A percentile compares a stretch with the other conserved stretches of the same genome.
phyloP scores from a whole-genome alignment of 2,888 invertebrate genomes.

The Seira ritae region DNA sequence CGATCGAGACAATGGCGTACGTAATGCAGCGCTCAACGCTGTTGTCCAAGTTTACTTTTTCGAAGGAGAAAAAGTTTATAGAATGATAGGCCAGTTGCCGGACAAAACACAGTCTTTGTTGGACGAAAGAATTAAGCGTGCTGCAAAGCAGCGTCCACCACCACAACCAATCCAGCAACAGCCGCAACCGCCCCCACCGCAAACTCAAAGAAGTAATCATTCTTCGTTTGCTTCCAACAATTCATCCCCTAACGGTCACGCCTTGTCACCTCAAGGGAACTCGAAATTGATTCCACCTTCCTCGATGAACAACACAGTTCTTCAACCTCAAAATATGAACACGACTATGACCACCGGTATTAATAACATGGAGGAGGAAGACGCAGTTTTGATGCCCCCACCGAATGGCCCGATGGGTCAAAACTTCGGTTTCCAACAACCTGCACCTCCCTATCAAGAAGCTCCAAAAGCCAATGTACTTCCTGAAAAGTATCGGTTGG shows the following conservation, averaged over 20 bases:
- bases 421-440: constrained; percentile 26
- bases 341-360: constrained; percentile 22
- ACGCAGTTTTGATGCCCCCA: constrained; percentile 38
- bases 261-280: constrained; percentile 44
- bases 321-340: constrained; percentile 58
- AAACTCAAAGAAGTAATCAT: constrained; percentile 59
- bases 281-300: constrained; percentile 46
- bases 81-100: constrained; percentile 92
- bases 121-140: constrained; percentile 96
- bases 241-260: constrained; percentile 25
- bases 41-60: constrained; percentile 92
- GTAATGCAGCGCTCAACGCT: constrained; percentile 96
- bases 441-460: constrained; percentile 29
- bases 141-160: constrained; percentile 79
- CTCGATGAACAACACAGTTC: constrained; percentile 32
- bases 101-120: constrained; percentile 96
- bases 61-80: constrained; percentile 93
- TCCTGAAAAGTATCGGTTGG: constrained; percentile 71
- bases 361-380: constrained; percentile 41
- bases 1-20: constrained; percentile 95
- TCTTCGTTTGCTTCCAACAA: background rate
- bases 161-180: constrained; percentile 74
- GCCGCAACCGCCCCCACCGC: constrained; percentile 75
- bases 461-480: constrained; percentile 39
- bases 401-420: constrained; percentile 28